phyloP scores from a whole-genome alignment of 2,888 invertebrate species.

The Leptarthrus brevirostris region DNA sequence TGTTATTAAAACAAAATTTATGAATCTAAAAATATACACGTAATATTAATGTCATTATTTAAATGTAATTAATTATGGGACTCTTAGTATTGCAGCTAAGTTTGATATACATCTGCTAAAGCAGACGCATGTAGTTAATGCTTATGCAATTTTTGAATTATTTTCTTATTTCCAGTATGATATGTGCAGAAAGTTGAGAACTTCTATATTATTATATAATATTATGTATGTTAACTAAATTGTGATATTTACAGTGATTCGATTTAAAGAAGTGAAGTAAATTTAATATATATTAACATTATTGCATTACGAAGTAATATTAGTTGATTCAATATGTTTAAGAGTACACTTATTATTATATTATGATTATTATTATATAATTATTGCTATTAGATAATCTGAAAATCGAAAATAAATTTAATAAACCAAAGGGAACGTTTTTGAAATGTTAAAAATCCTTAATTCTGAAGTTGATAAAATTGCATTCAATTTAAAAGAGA shows the following conservation, averaged over 20 bases:
- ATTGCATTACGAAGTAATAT: slow-evolving; percentile 38
- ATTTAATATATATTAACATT: slow-evolving; percentile 55
- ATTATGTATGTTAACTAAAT: slow-evolving; percentile 64
- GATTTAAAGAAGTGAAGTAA: slow-evolving; percentile 60
- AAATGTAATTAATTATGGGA: slow-evolving; percentile 1
- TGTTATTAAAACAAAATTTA: slow-evolving; percentile 1
- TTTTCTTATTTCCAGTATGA: slow-evolving; percentile 23
- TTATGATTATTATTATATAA: slow-evolving; percentile 34
- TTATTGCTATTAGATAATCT: slow-evolving; percentile 33
- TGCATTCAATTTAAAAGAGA: too few species aligned
- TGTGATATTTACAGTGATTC: slow-evolving; percentile 68
- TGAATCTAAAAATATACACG: slow-evolving; percentile 25
- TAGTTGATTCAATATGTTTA: slow-evolving; percentile 32
- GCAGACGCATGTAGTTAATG: neutral
- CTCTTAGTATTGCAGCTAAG: neutral
- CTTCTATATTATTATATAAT: slow-evolving; percentile 55
- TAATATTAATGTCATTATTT: slow-evolving; percentile 30
- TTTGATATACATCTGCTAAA: neutral
- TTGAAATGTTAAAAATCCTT: too few species aligned
- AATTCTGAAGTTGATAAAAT: too few species aligned
- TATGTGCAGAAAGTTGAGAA: slow-evolving; percentile 38
- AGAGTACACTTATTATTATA: neutral
- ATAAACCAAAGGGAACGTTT: neutral
- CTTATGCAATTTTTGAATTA: slow-evolving; percentile 30
- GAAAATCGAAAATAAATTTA: slow-evolving; percentile 30